phyloP scores from a whole-genome alignment of 2,797 vertebrate genomes.

The Pseudopleuronectes americanus region DNA sequence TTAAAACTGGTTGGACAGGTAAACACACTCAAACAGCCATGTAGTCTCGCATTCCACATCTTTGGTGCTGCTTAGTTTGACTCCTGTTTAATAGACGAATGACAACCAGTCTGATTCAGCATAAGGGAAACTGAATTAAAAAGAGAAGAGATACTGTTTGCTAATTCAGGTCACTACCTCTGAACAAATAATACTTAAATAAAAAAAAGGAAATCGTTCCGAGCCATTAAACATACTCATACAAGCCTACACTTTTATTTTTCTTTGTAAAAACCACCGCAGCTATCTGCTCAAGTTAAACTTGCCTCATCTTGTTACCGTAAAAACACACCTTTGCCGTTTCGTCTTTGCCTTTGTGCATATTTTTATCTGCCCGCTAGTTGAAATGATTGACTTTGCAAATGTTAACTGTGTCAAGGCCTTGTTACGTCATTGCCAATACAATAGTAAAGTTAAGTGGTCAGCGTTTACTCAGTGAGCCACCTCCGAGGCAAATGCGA shows the following conservation, averaged over 20 bases:
- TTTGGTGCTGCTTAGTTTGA: constrained; percentile 13
- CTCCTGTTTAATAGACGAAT: constrained; percentile 12
- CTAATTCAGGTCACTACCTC: not conserved
- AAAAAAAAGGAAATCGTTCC: not conserved
- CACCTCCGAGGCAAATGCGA: constrained; percentile 45
- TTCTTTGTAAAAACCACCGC: constrained; percentile 29
- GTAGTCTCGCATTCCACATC: constrained; percentile 14
- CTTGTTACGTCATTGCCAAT: constrained; percentile 7
- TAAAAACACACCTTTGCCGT: constrained; percentile 45
- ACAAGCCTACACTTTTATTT: constrained; percentile 4
- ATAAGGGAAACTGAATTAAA: constrained; percentile 23
- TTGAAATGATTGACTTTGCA: constrained; percentile 42
- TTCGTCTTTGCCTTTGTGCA: constrained; percentile 28
- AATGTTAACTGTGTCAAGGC: constrained; percentile 11
- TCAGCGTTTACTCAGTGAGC: constrained; percentile 12
- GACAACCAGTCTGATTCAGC: constrained; percentile 12
- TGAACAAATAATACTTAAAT: constrained; percentile 10
- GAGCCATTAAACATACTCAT: not conserved
- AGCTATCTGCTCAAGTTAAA: constrained; percentile 43
- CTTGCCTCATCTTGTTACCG: constrained; percentile 69
- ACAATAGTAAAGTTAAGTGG: constrained; percentile 15
- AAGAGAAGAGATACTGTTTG: constrained; percentile 29
- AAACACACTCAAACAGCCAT: constrained; percentile 26
- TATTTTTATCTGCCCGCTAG: constrained; percentile 60
- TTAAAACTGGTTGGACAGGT: constrained; percentile 46